Evolutionary conservation across 2,113 vertebrate genomes (phyloP), one percentile per base, ranked within the genome.

Genomic region (Columbina picui): DNA sequence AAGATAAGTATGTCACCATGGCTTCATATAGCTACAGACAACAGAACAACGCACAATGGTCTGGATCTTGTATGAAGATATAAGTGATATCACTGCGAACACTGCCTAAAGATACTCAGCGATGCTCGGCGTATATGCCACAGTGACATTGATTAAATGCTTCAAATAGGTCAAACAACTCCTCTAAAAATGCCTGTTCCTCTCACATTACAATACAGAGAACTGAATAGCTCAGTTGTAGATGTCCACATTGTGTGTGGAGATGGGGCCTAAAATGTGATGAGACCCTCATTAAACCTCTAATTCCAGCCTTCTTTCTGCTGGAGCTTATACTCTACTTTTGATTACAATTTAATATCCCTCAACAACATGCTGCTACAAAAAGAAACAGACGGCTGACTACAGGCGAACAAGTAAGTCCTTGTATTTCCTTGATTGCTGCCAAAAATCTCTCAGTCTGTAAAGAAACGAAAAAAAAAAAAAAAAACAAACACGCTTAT

Each of bases 271-370:
- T 63, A 20, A 86, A 79, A 64, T 7, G 5, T n/a, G 57, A 43
- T 34, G 21, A 63, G 30, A 26, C 22, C 53, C 49, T 47, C 39
- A 5, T 26, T 50, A 65, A 83, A 55, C 4, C 13, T 87, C 52
- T 91, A 83, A 86, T 81, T 89, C 74, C 65, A 76, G 26, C 30
- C 22, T 65, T 12, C 19, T 38, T 81, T 85, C 86, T 82, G 6
- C 59, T 87, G 56, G 47, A 61, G 52, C 32, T 85, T 83, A 55
- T 61, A 55, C 32, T 81, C 39, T 57, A 18, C 39, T 78, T 95
- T 69, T 87, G 81, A 77, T 89, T 93, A 90, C 81, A 88, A 88
- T 78, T 93, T 91, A 67, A 67, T 95, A 90, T 90, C 50, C 47
- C 30, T 23, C 27, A 67, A 75, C 70, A 93, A 84, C 43, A 68